phyloP scores from a whole-genome alignment of 1,140 invertebrate genomes.

The Drosophila mauritiana region DNA sequence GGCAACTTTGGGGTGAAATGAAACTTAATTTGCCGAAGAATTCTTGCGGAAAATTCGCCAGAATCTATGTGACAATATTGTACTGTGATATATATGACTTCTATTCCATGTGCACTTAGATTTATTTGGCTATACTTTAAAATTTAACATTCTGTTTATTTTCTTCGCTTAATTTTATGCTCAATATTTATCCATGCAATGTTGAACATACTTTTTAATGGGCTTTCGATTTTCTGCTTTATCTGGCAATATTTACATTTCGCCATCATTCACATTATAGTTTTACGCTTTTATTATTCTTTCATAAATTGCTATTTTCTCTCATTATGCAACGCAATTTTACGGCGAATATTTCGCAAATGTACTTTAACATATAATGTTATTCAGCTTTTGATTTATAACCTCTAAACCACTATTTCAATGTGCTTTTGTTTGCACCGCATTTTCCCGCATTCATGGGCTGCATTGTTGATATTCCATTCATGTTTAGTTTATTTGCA shows the following conservation, averaged over 20 bases:
- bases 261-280: not conserved
- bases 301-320: not conserved
- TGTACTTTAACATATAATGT: slow-evolving; percentile 10
- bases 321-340: not conserved
- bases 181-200: not conserved
- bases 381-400: not conserved
- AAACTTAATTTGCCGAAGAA: slow-evolving; percentile 19
- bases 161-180: too few species aligned
- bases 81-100: too few species aligned
- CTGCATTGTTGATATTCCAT: slow-evolving; percentile 32
- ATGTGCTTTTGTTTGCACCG: slow-evolving; percentile 8
- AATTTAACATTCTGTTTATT: not conserved
- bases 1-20: slow-evolving; percentile 24
- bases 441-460: slow-evolving; percentile 21
- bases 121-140: not conserved
- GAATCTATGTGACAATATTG: not conserved
- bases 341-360: slow-evolving; percentile 6
- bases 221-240: not conserved
- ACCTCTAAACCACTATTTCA: slow-evolving; percentile 5
- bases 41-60: slow-evolving; percentile 2
- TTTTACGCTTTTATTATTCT: not conserved
- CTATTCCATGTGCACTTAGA: not conserved
- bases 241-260: not conserved
- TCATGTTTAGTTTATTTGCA: slow-evolving; percentile 60
- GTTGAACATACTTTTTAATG: slow-evolving; percentile 1